phyloP scores from a whole-genome alignment of 2,797 vertebrate genomes.

The Tangara arthus region DNA sequence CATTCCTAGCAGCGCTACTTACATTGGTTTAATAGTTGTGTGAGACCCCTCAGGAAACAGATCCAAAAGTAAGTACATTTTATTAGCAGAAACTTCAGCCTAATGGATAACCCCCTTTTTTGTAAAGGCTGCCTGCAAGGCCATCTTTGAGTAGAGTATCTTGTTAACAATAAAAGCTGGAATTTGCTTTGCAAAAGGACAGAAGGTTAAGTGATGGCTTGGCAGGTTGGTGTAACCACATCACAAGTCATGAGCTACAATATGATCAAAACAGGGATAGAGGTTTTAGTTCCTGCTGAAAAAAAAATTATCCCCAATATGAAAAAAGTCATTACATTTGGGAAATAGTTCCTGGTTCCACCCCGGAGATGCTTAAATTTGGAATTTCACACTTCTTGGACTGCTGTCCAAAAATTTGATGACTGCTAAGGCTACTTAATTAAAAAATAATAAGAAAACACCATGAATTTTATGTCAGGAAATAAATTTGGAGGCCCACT shows the following conservation, averaged over 20 bases:
- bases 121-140: not conserved
- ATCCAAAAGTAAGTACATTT: not conserved
- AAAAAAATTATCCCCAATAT: not conserved
- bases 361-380: not conserved
- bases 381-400: slow-evolving; percentile 4
- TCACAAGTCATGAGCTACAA: not conserved
- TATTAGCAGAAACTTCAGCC: not conserved
- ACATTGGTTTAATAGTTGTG: not conserved
- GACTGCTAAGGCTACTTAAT: not conserved
- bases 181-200: slow-evolving; percentile 27
- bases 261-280: not conserved
- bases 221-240: not conserved
- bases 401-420: not conserved
- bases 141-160: not conserved
- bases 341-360: not conserved
- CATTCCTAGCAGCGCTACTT: not conserved
- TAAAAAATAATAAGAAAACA: slow-evolving; percentile 10
- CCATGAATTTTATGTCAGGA: slow-evolving; percentile 4
- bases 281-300: not conserved
- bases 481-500: not conserved
- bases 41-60: not conserved
- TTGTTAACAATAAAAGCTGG: slow-evolving; percentile 19
- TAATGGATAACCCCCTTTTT: not conserved
- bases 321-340: not conserved
- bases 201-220: slow-evolving; percentile 14